Evolutionary conservation across 2,888 invertebrate species (phyloP).

Genomic region (Drosophila meridionalis): DNA sequence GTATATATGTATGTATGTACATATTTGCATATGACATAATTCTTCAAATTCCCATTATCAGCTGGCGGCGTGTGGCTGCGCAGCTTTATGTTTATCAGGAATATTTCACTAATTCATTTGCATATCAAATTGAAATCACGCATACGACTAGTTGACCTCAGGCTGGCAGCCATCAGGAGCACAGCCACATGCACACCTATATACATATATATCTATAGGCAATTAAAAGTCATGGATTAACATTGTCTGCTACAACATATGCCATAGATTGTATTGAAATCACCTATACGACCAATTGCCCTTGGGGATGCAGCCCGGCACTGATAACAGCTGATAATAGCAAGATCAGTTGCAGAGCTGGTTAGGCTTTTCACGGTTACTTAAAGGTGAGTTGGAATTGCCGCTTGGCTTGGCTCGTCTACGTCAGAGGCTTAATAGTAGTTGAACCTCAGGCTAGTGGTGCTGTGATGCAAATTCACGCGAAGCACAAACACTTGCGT

Average conservation of each 20-base stretch:
- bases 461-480: conserved; percentile 23
- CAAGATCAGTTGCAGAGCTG: conserved; percentile 1
- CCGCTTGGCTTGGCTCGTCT: conserved; percentile 4
- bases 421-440: conserved; percentile 35
- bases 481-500: conserved; percentile 42
- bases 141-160: not conserved
- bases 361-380: conserved; percentile 68
- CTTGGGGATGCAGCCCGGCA: conserved; percentile 42
- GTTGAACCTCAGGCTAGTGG: conserved; percentile 30
- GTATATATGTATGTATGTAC: not conserved
- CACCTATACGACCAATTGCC: conserved; percentile 46
- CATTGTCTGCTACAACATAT: no score
- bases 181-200: not conserved
- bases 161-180: not conserved
- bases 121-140: not conserved
- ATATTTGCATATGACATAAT: not conserved
- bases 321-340: conserved; percentile 64
- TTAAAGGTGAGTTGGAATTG: conserved; percentile 67
- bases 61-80: not conserved
- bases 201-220: no score
- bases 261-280: no score
- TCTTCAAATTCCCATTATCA: not conserved
- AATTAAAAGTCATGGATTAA: no score
- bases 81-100: not conserved
- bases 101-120: not conserved